Evolutionary conservation across 2,113 vertebrate species (phyloP).

Genomic region (Ophthalmolycus amberensis): DNA sequence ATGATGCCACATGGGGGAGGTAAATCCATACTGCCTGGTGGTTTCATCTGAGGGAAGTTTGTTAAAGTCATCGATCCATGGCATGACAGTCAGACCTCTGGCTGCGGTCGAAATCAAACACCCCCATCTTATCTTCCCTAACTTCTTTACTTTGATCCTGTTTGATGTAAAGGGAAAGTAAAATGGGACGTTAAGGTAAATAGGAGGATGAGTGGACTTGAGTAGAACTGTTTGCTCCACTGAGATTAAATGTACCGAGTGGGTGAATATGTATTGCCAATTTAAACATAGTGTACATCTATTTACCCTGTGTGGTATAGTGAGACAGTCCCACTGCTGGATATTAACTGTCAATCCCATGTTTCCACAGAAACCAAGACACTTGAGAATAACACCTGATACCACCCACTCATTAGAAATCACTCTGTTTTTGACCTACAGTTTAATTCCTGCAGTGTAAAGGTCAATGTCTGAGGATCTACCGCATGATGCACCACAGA

Average conservation of each 20-base stretch:
- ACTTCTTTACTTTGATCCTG: slow-evolving; percentile 63
- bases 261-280: neutral
- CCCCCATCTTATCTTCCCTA: slow-evolving; percentile 68
- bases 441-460: slow-evolving; percentile 9
- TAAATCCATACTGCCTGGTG: slow-evolving; percentile 28
- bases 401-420: slow-evolving; percentile 7
- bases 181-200: slow-evolving; percentile 28
- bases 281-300: neutral
- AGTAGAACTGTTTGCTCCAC: neutral
- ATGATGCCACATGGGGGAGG: slow-evolving; percentile 60
- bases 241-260: neutral
- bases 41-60: slow-evolving; percentile 64
- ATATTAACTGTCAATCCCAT: neutral
- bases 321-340: neutral
- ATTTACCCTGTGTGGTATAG: neutral
- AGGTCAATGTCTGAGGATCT: slow-evolving; percentile 22
- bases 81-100: slow-evolving; percentile 66
- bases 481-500: neutral
- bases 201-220: slow-evolving; percentile 5
- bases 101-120: slow-evolving; percentile 73
- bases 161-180: slow-evolving; percentile 52
- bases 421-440: slow-evolving; percentile 1
- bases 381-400: slow-evolving; percentile 18
- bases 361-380: neutral
- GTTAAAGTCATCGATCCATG: slow-evolving; percentile 68